These are phyloP conservation scores for Amblyteles armatorius DNA, from an alignment of 2,888 invertebrate genomes.

Conservation along the genomic window DNA sequence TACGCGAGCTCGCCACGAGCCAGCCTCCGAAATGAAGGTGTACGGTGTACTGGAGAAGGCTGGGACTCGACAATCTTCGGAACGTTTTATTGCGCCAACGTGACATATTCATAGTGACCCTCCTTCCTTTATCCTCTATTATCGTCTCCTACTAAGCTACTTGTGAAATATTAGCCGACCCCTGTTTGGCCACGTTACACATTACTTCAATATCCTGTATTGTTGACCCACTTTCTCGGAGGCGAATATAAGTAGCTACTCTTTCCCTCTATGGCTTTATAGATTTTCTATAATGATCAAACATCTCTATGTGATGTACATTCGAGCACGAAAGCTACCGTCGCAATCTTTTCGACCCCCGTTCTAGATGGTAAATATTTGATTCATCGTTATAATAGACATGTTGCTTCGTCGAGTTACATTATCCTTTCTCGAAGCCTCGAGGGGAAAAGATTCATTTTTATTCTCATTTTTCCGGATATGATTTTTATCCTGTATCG, in stretches of 20 bases:
- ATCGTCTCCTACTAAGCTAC: slow-evolving; percentile 28
- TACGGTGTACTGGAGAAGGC: neutral
- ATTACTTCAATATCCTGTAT: slow-evolving; percentile 51
- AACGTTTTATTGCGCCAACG: slow-evolving; percentile 58
- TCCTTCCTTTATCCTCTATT: slow-evolving; percentile 35
- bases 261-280: slow-evolving; percentile 3
- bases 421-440: neutral
- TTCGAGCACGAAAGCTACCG: neutral
- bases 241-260: slow-evolving; percentile 22
- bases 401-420: neutral
- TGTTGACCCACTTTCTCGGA: slow-evolving; percentile 57
- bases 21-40: slow-evolving; percentile 25
- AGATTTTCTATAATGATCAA: slow-evolving; percentile 31
- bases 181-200: slow-evolving; percentile 47
- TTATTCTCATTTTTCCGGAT: neutral
- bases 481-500: neutral
- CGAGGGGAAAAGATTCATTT: neutral
- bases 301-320: neutral
- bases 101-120: slow-evolving; percentile 51
- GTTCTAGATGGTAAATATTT: neutral
- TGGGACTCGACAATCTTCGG: neutral
- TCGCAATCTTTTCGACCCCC: neutral
- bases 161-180: slow-evolving; percentile 60
- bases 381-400: neutral
- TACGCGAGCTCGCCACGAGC: slow-evolving; percentile 29